phyloP scores from a whole-genome alignment of 1,140 invertebrate species.

The Phymorhynchus buccinoides region DNA sequence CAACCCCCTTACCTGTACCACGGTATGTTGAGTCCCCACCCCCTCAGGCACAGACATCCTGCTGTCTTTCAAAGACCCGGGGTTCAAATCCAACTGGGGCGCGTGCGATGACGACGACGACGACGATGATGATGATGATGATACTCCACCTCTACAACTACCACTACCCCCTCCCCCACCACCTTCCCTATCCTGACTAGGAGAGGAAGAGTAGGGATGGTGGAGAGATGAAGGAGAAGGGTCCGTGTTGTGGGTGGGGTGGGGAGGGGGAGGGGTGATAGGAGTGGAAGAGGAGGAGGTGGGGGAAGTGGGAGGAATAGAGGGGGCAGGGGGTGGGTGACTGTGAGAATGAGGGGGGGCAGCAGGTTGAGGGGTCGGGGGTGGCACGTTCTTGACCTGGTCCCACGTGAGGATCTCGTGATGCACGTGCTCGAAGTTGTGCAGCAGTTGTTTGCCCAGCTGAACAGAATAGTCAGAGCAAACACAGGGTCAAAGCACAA shows the following conservation, averaged over 20 bases:
- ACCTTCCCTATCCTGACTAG: not conserved
- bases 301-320: conserved; percentile 80
- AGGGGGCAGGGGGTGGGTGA: conserved; percentile 40
- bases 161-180: not conserved
- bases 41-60: conserved; percentile 65
- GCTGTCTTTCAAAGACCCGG: conserved; percentile 57
- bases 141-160: conserved; percentile 29
- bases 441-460: conserved; percentile 86
- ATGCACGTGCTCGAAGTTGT: conserved; percentile 86
- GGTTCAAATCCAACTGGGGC: conserved; percentile 40
- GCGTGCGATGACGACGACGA: not conserved
- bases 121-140: not conserved
- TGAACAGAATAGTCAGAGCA: conserved; percentile 59
- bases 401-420: conserved; percentile 90
- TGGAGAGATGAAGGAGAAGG: not conserved
- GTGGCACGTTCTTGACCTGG: conserved; percentile 77
- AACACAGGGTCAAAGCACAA: not conserved
- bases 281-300: too few relatives aligned
- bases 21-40: conserved; percentile 56
- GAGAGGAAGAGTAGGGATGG: not conserved
- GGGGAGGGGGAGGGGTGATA: too few relatives aligned
- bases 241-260: not conserved
- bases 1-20: conserved; percentile 46
- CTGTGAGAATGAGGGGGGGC: not conserved
- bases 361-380: not conserved